Percentiles rank a stretch among this genome's conserved stretches.
Conservation (phyloP, 2,113 vertebrate species). For the Catagonus wagneri region DNA sequence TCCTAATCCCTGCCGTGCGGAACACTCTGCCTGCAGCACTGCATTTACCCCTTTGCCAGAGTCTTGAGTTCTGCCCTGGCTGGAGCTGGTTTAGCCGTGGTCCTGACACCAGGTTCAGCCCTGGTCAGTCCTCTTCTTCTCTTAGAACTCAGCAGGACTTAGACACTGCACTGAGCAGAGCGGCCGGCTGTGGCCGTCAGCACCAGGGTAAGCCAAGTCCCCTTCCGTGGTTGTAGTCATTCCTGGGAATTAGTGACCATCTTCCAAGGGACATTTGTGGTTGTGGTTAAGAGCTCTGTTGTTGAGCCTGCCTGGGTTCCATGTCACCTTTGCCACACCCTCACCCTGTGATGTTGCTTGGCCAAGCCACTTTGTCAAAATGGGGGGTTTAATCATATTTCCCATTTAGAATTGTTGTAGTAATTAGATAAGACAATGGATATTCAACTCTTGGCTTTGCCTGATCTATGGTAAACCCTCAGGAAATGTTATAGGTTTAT, state of each 20-base stretch:
- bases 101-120: not conserved
- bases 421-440: not conserved
- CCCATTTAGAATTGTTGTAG: not conserved
- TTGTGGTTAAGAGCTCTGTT: not conserved
- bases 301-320: not conserved
- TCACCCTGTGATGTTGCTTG: not conserved
- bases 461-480: not conserved
- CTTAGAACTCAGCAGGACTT: not conserved
- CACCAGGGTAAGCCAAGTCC: not conserved
- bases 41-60: not conserved
- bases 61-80: not conserved
- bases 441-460: not conserved
- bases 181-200: not conserved
- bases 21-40: not conserved
- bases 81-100: not conserved
- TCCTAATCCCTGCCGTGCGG: not conserved
- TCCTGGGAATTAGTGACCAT: not conserved
- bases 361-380: not conserved
- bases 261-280: not conserved
- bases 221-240: not conserved
- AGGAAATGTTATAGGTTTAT: not conserved
- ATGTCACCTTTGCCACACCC: not conserved
- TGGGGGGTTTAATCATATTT: not conserved
- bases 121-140: not conserved
- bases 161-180: accelerated